Conservation (phyloP, 1,140 invertebrate genomes). For the Habropoda laboriosa region DNA sequence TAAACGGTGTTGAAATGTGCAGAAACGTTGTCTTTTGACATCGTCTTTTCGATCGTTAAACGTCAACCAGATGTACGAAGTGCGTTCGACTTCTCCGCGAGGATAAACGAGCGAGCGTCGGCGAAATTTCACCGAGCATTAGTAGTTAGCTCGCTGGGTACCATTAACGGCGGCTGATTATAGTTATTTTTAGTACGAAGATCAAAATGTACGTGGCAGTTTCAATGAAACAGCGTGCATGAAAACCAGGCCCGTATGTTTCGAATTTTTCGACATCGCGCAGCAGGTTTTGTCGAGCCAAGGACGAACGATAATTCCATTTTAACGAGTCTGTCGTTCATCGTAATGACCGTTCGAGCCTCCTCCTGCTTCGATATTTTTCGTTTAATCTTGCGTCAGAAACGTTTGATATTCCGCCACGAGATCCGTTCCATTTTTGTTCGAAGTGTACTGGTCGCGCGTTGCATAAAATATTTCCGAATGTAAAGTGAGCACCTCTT, state of each 20-base stretch:
- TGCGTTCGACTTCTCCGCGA: background rate
- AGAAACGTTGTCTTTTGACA: too few relatives aligned
- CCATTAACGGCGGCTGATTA: background rate
- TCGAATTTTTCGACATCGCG: background rate
- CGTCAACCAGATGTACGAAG: background rate
- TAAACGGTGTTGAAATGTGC: too few relatives aligned
- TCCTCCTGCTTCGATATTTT: background rate
- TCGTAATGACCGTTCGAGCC: background rate
- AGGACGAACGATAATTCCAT: conserved; percentile 11
- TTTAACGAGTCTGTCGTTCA: conserved; percentile 20
- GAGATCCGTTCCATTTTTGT: background rate
- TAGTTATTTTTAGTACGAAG: background rate
- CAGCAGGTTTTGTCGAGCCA: conserved; percentile 21
- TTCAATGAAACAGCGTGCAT: background rate
- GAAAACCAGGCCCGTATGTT: background rate
- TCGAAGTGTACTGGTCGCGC: too few relatives aligned
- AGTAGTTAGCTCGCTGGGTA: background rate
- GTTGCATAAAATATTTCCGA: too few relatives aligned
- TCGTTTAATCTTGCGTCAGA: background rate
- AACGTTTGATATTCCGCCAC: background rate
- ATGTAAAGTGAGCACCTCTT: background rate
- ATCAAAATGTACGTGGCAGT: background rate
- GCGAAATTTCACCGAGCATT: background rate
- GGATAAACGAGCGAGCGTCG: background rate
- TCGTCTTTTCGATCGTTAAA: background rate